These are phyloP conservation scores for crab-eating macaque (Macaca fascicularis) DNA, from an alignment of 2,113 vertebrate species.

Conservation along the genomic window DNA sequence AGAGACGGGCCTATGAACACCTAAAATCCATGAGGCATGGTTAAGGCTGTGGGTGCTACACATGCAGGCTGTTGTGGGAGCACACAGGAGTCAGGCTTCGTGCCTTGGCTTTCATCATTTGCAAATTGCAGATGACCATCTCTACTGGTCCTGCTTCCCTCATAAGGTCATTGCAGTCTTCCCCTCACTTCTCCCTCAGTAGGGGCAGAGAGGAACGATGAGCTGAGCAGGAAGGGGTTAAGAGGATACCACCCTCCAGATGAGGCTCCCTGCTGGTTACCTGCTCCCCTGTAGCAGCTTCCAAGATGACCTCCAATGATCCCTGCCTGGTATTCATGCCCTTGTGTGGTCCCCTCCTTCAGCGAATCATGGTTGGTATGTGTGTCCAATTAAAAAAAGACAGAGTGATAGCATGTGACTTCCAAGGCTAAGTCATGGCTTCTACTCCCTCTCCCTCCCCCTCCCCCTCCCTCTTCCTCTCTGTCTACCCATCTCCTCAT, in stretches of 20 bases:
- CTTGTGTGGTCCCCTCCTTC: background rate
- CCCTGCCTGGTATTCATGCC: background rate
- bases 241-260: background rate
- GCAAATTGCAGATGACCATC: background rate
- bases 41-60: background rate
- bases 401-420: background rate
- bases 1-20: background rate
- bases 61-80: no score
- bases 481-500: no score
- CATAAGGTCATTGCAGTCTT: background rate
- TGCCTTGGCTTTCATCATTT: background rate
- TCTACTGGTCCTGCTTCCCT: background rate
- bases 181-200: background rate
- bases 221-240: background rate
- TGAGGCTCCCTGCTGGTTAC: background rate
- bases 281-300: background rate
- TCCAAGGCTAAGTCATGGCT: background rate
- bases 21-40: accelerated
- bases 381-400: background rate
- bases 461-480: background rate
- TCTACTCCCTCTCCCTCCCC: background rate
- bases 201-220: background rate
- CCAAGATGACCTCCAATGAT: background rate
- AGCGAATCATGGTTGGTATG: background rate
- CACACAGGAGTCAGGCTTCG: background rate